Conservation (phyloP, 2,888 invertebrate genomes). For the Melieria picta region DNA sequence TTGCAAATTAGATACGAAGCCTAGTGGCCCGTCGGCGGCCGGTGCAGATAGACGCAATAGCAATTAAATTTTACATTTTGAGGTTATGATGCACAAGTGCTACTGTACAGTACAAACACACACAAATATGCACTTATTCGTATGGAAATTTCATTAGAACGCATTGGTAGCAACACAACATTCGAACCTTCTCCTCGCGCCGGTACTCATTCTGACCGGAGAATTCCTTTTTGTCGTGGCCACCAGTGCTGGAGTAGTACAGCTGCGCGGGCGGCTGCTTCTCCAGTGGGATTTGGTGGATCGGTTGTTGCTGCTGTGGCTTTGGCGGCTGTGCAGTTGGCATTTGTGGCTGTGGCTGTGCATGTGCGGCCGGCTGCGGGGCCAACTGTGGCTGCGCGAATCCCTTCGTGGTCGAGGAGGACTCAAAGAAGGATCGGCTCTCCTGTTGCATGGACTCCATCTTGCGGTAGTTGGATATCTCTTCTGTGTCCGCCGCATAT, state of each 20-base stretch:
- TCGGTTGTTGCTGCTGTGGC: conserved; percentile 9
- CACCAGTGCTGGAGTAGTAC: conserved; percentile 46
- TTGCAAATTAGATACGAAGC: conserved; percentile 30
- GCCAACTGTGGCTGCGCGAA: not conserved
- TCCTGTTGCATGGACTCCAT: conserved; percentile 53
- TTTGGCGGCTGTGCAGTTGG: conserved; percentile 7
- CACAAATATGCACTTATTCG: too few species aligned
- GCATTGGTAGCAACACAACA: conserved; percentile 18
- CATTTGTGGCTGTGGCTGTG: conserved; percentile 35
- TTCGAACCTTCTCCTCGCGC: conserved; percentile 63
- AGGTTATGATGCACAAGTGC: conserved; percentile 42
- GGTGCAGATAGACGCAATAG: not conserved
- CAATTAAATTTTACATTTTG: not conserved
- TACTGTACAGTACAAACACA: conserved; percentile 7
- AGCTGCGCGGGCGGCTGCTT: conserved; percentile 53
- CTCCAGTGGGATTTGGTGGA: conserved; percentile 35
- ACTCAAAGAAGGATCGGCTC: conserved; percentile 57
- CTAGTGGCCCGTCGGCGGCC: not conserved
- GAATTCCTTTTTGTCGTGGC: conserved; percentile 43
- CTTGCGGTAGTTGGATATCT: conserved; percentile 67
- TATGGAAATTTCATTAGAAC: too few species aligned
- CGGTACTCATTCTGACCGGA: conserved; percentile 48
- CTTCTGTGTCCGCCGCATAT: conserved; percentile 78
- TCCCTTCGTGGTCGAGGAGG: conserved; percentile 25
- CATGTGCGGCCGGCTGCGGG: conserved; percentile 43